These are phyloP conservation scores for Nomada fabriciana DNA, from an alignment of 2,888 invertebrate genomes.

Conservation along the genomic window DNA sequence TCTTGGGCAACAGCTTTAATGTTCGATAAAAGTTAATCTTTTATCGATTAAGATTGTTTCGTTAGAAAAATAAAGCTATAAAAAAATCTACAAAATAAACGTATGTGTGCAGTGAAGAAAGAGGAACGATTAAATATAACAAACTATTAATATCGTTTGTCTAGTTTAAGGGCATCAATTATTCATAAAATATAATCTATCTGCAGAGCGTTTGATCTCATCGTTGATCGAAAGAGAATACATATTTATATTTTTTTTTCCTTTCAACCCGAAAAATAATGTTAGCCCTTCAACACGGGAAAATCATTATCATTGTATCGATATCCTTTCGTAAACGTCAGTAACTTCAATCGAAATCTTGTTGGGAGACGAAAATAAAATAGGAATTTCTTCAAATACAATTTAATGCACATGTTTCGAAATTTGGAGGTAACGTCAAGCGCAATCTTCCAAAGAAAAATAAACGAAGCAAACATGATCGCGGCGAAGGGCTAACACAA, in stretches of 20 bases:
- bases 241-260: neutral
- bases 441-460: neutral
- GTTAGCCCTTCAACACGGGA: neutral
- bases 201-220: neutral
- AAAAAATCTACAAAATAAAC: constrained; percentile 13
- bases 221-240: neutral
- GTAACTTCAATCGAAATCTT: too few species aligned
- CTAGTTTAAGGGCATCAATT: neutral
- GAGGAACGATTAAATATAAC: constrained; percentile 2
- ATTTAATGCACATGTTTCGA: constrained; percentile 5
- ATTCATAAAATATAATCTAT: constrained; percentile 2
- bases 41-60: constrained; percentile 9
- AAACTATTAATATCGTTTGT: neutral
- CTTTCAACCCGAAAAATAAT: neutral
- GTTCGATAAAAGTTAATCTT: constrained; percentile 26
- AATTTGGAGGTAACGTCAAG: neutral
- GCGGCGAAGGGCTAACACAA: constrained; percentile 1
- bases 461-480: neutral
- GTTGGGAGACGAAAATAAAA: neutral
- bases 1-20: constrained; percentile 54
- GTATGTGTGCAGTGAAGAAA: neutral
- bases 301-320: too few species aligned
- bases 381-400: neutral
- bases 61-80: constrained; percentile 8
- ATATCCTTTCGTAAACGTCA: too few species aligned